phyloP scores from a whole-genome alignment of 2,113 vertebrate genomes.

The Marcusenius ussheri region DNA sequence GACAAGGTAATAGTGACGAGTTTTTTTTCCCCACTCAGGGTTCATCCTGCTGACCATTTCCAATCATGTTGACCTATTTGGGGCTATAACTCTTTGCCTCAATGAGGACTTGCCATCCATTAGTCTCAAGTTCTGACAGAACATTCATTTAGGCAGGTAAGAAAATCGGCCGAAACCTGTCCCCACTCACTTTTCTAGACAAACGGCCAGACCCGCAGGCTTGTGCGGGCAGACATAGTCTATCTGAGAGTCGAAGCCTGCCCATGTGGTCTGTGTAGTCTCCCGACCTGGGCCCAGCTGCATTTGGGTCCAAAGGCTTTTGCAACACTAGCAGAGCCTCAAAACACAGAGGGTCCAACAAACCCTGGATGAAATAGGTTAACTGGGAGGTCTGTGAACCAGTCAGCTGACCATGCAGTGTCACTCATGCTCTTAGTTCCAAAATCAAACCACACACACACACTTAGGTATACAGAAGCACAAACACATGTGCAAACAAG shows the following conservation, averaged over 20 bases:
- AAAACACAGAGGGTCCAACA: background rate
- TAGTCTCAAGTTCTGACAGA: background rate
- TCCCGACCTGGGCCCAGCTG: background rate
- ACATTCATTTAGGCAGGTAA: background rate
- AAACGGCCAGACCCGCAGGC: background rate
- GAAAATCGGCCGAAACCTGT: background rate
- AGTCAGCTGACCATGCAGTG: background rate
- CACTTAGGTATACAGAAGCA: slow-evolving; percentile 2
- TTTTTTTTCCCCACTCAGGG: background rate
- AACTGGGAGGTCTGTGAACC: background rate
- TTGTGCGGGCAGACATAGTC: background rate
- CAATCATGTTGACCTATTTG: background rate
- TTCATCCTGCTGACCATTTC: background rate
- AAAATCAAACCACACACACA: slow-evolving; percentile 17
- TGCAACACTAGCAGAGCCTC: background rate
- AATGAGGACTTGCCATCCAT: background rate
- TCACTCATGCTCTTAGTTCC: background rate
- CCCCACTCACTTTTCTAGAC: background rate
- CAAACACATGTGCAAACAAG: background rate
- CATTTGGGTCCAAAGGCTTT: background rate
- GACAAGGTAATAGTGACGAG: background rate
- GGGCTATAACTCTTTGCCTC: background rate
- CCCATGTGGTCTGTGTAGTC: background rate
- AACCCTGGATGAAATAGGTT: background rate
- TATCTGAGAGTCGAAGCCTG: background rate